Evolutionary conservation across 92 coral and sea anemone genomes (phyloP).

Genomic region (Desmophyllum pertusum): DNA sequence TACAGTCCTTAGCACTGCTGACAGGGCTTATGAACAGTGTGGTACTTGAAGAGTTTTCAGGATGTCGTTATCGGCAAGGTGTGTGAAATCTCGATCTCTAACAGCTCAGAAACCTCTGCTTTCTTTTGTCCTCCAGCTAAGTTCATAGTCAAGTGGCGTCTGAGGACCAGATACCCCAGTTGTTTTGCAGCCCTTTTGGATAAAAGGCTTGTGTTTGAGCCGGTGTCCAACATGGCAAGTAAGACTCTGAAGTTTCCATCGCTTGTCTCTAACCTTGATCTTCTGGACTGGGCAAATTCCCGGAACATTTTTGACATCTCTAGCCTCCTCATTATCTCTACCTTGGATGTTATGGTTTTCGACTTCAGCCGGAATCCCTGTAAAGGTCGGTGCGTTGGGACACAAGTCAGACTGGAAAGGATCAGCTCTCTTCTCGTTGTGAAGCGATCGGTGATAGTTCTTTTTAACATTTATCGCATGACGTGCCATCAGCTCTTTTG

Average conservation of each 20-base stretch:
- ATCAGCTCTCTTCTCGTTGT: conserved; percentile 24
- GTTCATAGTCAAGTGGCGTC: conserved; percentile 72
- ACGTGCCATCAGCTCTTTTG: conserved; percentile 53
- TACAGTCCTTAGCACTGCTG: conserved; percentile 54
- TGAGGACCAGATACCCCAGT: conserved; percentile 50
- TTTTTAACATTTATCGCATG: conserved; percentile 63
- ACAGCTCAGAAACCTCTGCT: conserved; percentile 56
- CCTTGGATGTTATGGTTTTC: conserved; percentile 34
- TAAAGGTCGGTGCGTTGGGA: conserved; percentile 36
- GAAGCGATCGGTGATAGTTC: conserved; percentile 59
- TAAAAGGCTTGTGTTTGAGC: conserved; percentile 38
- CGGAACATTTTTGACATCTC: conserved; percentile 3
- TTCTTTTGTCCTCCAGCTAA: conserved; percentile 68
- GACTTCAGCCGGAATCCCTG: conserved; percentile 24
- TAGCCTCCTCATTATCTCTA: neutral
- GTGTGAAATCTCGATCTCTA: conserved; percentile 53
- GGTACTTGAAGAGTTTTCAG: conserved; percentile 52
- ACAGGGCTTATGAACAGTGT: conserved; percentile 71
- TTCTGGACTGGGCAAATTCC: conserved; percentile 76
- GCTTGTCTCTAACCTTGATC: conserved; percentile 42
- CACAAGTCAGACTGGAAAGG: conserved; percentile 22
- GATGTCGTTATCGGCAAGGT: conserved; percentile 50
- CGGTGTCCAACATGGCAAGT: conserved; percentile 58
- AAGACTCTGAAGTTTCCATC: conserved; percentile 54
- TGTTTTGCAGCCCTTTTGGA: conserved; percentile 32